Percentiles rank a stretch among this genome's conserved stretches.
These are phyloP conservation scores for Sarcophaga bullata DNA, from an alignment of 1,140 invertebrate species.

Conservation along the genomic window DNA sequence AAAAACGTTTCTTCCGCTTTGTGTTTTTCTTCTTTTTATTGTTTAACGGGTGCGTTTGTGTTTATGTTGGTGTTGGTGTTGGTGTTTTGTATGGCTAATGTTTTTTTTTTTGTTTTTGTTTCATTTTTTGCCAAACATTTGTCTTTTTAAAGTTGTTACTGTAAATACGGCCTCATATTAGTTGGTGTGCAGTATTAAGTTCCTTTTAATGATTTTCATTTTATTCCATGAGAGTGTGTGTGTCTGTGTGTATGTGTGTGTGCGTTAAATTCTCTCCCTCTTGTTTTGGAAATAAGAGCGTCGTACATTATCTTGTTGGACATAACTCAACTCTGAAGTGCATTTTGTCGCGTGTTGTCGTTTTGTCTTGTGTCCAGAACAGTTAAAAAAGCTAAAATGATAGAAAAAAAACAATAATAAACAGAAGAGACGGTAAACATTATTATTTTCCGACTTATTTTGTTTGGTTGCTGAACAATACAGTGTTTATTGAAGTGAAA, in stretches of 20 bases:
- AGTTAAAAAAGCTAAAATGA: too few relatives aligned
- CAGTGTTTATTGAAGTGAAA: background rate
- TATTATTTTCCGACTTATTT: constrained; percentile 6
- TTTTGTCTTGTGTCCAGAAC: constrained; percentile 11
- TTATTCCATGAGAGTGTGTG: background rate
- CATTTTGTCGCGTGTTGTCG: constrained; percentile 35
- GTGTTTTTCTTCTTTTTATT: constrained; percentile 2
- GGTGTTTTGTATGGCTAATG: background rate
- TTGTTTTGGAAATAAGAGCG: background rate
- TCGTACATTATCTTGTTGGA: constrained; percentile 39
- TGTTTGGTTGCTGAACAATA: background rate
- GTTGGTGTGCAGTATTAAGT: constrained; percentile 16
- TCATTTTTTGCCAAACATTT: background rate
- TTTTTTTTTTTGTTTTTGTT: background rate
- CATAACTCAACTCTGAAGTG: constrained; percentile 40
- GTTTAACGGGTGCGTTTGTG: background rate
- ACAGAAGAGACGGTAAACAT: background rate
- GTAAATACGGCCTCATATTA: constrained; percentile 13
- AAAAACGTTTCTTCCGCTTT: constrained; percentile 6
- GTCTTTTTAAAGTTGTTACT: background rate
- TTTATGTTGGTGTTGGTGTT: too few relatives aligned
- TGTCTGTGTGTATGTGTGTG: constrained; percentile 10
- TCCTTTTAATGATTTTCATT: constrained; percentile 29
- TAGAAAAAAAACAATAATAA: background rate
- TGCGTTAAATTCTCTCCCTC: background rate